Evolutionary conservation across 2,113 vertebrate species (phyloP), one percentile per base, ranked within the genome.

Genomic region (Xiphophorus maculatus): DNA sequence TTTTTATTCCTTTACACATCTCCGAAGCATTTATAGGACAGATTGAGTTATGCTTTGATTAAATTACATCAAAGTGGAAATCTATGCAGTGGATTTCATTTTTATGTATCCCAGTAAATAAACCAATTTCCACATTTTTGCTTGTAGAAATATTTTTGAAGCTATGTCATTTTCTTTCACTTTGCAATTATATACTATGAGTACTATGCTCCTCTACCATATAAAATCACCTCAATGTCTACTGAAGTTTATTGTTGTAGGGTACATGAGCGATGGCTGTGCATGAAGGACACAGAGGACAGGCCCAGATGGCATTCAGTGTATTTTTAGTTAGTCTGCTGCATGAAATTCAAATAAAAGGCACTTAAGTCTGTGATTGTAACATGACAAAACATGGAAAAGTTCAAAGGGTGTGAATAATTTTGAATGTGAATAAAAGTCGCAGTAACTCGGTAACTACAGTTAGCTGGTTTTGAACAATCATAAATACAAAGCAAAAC

Each of bases 251-350:
- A 48, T 19, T 3, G 7, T 10, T 58, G 22, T 58, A n/a, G 25
- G 7, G 51, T n/a, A n/a, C 7, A 44, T 60, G 74, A 63, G 71
- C 79, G 54, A 60, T 19, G 71, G 71, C 77, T 58, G 71, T 74
- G 25, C 69, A 69, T 85, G 71, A 84, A 79, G 77, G 63, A 74
- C 64, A 74, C 66, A 22, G 35, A 76, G 75, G 74, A 83, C 51
- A 69, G 77, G 12, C 70, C 33, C 69, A 82, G 84, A 83, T 80
- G 77, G 71, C 3, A 63, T 74, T 86, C 76, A 54, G 82, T 68
- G 74, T 28, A 48, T 5, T 48, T 17, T 48, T 5, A 19, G 44
- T 19, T 48, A 14, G 17, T 48, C 44, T 48, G 17, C 19, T 17
- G 19, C 44, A 48, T 19, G 5, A 48, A 19, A 48, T 48, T 15